Percentiles rank a stretch among this genome's conserved stretches.
Evolutionary conservation across 2,888 invertebrate genomes (phyloP).

Genomic region (Cancer borealis): DNA sequence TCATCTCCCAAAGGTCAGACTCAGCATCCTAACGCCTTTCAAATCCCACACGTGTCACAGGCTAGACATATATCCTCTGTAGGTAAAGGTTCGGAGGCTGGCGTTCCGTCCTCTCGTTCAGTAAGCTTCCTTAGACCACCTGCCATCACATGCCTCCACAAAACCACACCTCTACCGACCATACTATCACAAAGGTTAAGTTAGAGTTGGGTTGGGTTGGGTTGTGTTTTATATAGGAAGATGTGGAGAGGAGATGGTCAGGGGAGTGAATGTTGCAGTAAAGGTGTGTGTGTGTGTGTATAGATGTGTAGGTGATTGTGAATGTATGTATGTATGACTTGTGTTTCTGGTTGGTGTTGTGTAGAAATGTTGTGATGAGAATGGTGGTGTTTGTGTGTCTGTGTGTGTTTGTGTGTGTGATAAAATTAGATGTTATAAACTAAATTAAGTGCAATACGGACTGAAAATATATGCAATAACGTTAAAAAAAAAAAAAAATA

Average conservation of each 20-base stretch:
- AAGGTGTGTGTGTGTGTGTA: neutral
- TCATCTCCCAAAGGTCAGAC: neutral
- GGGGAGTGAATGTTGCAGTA: neutral
- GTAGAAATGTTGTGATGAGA: neutral
- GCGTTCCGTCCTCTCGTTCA: neutral
- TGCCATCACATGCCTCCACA: neutral
- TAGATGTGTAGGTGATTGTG: neutral
- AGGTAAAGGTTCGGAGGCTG: neutral
- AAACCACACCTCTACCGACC: neutral
- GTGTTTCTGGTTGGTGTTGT: neutral
- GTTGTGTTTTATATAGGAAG: neutral
- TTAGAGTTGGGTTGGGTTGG: neutral
- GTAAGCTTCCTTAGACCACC: neutral
- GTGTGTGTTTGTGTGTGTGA: conserved; percentile 28
- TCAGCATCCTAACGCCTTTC: neutral
- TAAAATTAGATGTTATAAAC: too few species aligned
- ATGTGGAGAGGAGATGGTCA: neutral
- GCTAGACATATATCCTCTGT: neutral
- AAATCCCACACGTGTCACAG: neutral
- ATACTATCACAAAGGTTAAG: neutral
- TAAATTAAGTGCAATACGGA: too few species aligned
- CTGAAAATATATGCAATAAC: too few species aligned
- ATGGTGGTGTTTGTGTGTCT: neutral
- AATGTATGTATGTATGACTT: neutral
- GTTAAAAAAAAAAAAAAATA: too few species aligned